Evolutionary conservation across 1,140 invertebrate species (phyloP).

Genomic region (Medauroidea extradentata): DNA sequence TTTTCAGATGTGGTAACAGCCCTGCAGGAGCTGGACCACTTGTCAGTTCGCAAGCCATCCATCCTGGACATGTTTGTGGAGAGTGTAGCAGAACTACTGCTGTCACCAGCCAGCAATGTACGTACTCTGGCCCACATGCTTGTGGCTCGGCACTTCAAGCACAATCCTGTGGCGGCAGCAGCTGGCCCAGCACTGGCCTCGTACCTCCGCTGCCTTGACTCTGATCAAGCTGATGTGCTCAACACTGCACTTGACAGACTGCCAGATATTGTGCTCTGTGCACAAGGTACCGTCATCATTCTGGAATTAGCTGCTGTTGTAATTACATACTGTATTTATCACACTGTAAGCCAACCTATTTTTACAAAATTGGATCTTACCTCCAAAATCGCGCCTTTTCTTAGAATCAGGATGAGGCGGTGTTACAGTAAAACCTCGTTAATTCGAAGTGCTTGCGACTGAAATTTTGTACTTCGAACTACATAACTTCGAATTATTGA

Average conservation of each 20-base stretch:
- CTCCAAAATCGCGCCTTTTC: too few relatives aligned
- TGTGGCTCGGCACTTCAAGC: conserved; percentile 58
- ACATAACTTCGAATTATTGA: too few relatives aligned
- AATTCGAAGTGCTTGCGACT: too few relatives aligned
- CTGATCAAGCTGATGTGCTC: conserved; percentile 70
- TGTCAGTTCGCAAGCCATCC: conserved; percentile 61
- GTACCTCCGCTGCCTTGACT: conserved; percentile 76
- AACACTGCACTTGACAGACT: conserved; percentile 74
- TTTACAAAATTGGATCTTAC: too few relatives aligned
- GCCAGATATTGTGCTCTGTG: conserved; percentile 73
- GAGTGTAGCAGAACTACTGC: conserved; percentile 54
- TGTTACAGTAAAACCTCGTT: too few relatives aligned
- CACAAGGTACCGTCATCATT: conserved; percentile 66
- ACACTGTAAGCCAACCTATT: too few relatives aligned
- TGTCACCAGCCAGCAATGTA: conserved; percentile 57
- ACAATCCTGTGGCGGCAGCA: conserved; percentile 52
- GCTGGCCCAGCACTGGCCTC: conserved; percentile 50
- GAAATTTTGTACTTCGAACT: too few relatives aligned
- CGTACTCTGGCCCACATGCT: conserved; percentile 60
- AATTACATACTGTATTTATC: too few relatives aligned
- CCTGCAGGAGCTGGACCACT: conserved; percentile 67
- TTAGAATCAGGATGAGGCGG: too few relatives aligned
- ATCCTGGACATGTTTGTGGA: conserved; percentile 62
- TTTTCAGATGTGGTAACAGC: conserved; percentile 56
- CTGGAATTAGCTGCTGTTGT: too few relatives aligned